phyloP scores from a whole-genome alignment of 2,888 invertebrate species.

The Pyrrhosoma nymphula region DNA sequence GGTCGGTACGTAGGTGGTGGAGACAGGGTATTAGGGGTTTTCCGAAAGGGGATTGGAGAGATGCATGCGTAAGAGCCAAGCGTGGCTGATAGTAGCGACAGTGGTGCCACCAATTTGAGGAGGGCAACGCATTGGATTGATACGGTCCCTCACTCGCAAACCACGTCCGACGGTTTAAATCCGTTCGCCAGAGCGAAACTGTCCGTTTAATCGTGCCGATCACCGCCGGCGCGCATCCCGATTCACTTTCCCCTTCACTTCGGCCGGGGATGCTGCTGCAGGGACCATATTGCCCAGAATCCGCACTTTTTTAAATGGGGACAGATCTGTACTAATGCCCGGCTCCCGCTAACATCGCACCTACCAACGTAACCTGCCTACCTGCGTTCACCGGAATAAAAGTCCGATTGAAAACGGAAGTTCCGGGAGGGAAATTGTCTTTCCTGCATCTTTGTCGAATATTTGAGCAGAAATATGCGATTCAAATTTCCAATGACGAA shows the following conservation, averaged over 20 bases:
- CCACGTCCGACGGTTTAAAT: not conserved
- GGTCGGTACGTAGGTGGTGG: not conserved
- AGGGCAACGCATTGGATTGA: not conserved
- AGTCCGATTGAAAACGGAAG: too few species aligned
- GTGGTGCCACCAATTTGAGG: not conserved
- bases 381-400: too few species aligned
- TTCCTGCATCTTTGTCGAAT: too few species aligned
- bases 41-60: not conserved
- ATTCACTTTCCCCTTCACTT: not conserved
- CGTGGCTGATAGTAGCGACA: not conserved
- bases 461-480: too few species aligned
- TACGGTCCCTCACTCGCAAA: not conserved
- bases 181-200: not conserved
- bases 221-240: not conserved
- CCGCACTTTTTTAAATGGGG: not conserved
- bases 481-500: too few species aligned
- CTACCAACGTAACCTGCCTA: too few species aligned
- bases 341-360: too few species aligned
- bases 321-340: not conserved
- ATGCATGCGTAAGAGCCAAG: not conserved
- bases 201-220: not conserved
- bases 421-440: too few species aligned
- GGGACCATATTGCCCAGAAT: not conserved
- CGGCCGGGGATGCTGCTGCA: not conserved
- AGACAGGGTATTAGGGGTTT: too few species aligned